Evolutionary conservation across 2,113 vertebrate species (phyloP), one percentile per base, ranked within the genome.

Genomic region (Apaloderma vittatum): DNA sequence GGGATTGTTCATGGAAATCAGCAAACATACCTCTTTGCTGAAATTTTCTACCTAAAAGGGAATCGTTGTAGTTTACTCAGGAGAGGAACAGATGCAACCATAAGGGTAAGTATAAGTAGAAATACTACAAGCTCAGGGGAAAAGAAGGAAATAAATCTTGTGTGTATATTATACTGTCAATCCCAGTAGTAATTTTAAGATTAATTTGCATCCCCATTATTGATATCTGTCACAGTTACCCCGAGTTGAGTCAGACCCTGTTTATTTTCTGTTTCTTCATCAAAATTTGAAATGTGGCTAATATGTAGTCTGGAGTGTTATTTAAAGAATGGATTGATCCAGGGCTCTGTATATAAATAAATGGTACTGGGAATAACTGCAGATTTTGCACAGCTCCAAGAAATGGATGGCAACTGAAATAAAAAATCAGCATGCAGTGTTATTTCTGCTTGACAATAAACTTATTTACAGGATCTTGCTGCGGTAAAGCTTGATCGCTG

Each of bases 71-170:
- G 26, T 71, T 93, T 63, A 24, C 52, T 67, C 43, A 30, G 82
- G 62, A 66, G 71, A 70, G 71, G 32, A 90, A 29, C 63, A 55
- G 78, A 36, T 77, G 43, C 71, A 90, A 10, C 78, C 34, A 27
- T 48, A 6, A 16, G 27, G 15, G 26, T 67, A 70, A 55, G 27
- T 36, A 4, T 74, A 23, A 70, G 71, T 4, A 59, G 29, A 83
- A 96, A 72, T 22, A 32, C 26, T 83, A 51, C 20, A 84, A 80
- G 63, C 67, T 86, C 32, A 58, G 51, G 58, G 36, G 36, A 85
- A 84, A 93, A 70, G 36, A 45, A 37, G 59, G n/a, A 88, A 92
- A 93, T 82, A 76, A 83, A 83, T 62, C 78, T 72, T 62, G 36
- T 27, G 48, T 90, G 71, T 79, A 8, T 52, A 61, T 82, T 88